phyloP scores from a whole-genome alignment of 1,140 invertebrate species.

The Zaprionus ghesquierei region DNA sequence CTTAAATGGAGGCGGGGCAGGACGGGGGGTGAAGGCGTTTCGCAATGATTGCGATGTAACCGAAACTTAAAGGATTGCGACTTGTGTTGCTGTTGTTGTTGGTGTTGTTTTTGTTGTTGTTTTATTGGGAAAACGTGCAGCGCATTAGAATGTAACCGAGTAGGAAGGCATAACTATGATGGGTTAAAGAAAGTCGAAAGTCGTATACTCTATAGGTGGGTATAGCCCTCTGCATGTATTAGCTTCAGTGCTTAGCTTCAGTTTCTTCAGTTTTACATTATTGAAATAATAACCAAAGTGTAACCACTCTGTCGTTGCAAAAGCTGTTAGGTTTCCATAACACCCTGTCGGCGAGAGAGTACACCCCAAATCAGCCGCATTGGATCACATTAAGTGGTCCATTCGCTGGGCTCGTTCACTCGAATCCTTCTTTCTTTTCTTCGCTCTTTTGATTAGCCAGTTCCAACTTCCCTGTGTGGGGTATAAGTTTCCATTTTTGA shows the following conservation, averaged over 20 bases:
- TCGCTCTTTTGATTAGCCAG: slow-evolving; percentile 11
- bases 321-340: background rate
- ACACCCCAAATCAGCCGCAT: background rate
- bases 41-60: slow-evolving; percentile 47
- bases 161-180: background rate
- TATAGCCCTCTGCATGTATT: no score
- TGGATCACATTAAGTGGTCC: slow-evolving; percentile 64
- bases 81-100: slow-evolving; percentile 7
- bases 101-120: slow-evolving; percentile 52
- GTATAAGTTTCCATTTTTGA: background rate
- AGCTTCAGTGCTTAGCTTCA: no score
- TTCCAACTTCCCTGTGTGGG: background rate
- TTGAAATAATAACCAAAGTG: no score
- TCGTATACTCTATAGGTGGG: background rate
- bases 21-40: background rate
- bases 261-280: no score
- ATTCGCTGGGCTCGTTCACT: slow-evolving; percentile 57
- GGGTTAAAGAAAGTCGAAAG: background rate
- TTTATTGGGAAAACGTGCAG: slow-evolving; percentile 74
- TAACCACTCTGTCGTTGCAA: background rate
- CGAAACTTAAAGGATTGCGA: slow-evolving; percentile 74
- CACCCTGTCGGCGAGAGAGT: background rate
- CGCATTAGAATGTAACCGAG: slow-evolving; percentile 57
- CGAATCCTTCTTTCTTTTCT: slow-evolving; percentile 40
- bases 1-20: background rate